Conservation (phyloP, 2,113 vertebrate species). For the Pseudorhombus dupliciocellatus region DNA sequence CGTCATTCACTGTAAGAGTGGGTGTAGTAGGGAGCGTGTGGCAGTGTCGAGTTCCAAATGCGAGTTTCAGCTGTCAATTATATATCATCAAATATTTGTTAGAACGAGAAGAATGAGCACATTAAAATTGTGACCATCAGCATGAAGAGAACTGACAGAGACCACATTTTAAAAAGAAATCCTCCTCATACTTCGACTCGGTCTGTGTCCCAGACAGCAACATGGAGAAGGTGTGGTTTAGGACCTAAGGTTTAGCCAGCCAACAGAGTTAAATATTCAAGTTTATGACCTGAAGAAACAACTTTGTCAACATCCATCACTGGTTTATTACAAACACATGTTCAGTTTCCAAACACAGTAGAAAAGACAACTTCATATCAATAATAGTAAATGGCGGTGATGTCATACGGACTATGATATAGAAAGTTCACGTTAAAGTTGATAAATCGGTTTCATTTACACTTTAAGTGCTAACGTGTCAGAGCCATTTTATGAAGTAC, state of each 20-base stretch:
- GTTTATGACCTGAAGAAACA: slow-evolving; percentile 12
- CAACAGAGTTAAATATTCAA: too few species aligned
- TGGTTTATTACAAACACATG: slow-evolving; percentile 74
- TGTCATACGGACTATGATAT: slow-evolving; percentile 29
- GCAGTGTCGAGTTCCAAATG: too few species aligned
- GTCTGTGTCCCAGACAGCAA: not conserved
- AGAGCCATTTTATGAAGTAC: slow-evolving; percentile 1
- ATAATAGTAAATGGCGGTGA: slow-evolving; percentile 18
- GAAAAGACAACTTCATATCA: slow-evolving; percentile 45
- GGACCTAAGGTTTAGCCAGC: too few species aligned
- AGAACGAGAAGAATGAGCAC: too few species aligned
- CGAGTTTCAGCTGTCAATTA: too few species aligned
- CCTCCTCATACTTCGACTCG: too few species aligned
- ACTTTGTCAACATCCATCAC: slow-evolving; percentile 27
- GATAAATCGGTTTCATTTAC: slow-evolving; percentile 11
- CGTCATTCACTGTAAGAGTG: too few species aligned
- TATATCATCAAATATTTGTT: too few species aligned
- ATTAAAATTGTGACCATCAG: too few species aligned
- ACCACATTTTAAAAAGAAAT: not conserved
- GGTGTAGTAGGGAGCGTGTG: too few species aligned
- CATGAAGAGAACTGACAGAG: not conserved
- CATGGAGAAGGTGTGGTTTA: not conserved
- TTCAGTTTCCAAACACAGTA: slow-evolving; percentile 56
- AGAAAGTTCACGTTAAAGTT: slow-evolving; percentile 23
- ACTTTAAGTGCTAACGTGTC: slow-evolving; percentile 24